Base-by-base conservation (phyloP, 2,113 vertebrate species). In the Pomatorhinus ruficollis region DNA sequence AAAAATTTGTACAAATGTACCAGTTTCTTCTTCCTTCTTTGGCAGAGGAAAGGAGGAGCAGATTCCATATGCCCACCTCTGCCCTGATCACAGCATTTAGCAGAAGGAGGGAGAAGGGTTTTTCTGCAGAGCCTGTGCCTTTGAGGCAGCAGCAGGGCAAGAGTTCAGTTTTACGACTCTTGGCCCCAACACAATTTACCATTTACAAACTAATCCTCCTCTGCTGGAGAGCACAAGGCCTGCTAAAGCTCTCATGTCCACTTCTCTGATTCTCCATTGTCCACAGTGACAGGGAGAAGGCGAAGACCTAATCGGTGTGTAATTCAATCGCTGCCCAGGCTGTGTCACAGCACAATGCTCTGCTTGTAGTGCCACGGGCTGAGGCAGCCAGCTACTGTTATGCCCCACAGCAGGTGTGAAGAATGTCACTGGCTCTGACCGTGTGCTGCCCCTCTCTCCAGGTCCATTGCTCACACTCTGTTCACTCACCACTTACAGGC, bases 341-440 rank as follows among this genome's bases (percentile, higher is more conserved):
- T 93, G 89, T 96, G 96, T 91, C 95, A 85, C 78, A 96, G 97
- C 93, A 98, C 98, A 98, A 98, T 97, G 96, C 96, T 90, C 78
- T 89, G 83, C 97, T 98, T 98, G 98, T 98, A 84, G 96, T 83
- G 97, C 96, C 95, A 96, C 10, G 79, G 93, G 97, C 95, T 95
- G 95, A 97, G 95, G 94, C 97, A 95, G 96, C 93, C 96, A 97
- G 97, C 97, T 97, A 96, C 97, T 97, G 98, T 98, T 98, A 98
- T 97, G 97, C 91, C 93, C 95, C 72, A 90, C 97, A 98, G 98
- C 98, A 99, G 98, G 98, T 98, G 98, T 98, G 98, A 98, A 97
- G 97, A 97, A 83, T 87, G 92, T 91, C 96, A 91, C 96, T 90
- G 2, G 33, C 42, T 88, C 92, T 96, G 89, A 84, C 85, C 92